Evolutionary conservation across 2,888 invertebrate genomes (phyloP).

Genomic region (Eristalinus sepulchralis): DNA sequence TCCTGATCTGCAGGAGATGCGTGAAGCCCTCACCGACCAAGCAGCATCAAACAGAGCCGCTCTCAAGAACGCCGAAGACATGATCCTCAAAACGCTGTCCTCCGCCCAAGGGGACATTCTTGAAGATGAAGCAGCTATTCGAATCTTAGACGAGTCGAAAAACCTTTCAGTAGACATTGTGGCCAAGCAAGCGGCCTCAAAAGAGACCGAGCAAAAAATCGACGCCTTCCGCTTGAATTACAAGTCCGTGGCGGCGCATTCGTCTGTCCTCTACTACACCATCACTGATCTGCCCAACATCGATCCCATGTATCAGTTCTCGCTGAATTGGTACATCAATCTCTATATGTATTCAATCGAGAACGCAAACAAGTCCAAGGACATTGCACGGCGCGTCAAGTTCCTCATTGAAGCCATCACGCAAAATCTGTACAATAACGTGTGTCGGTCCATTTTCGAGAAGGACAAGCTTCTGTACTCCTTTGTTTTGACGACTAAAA

Average conservation of each 20-base stretch:
- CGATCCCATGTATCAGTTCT: slow-evolving; percentile 98
- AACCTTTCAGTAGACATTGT: slow-evolving; percentile 89
- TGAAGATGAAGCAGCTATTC: slow-evolving; percentile 94
- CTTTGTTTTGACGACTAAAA: slow-evolving; percentile 87
- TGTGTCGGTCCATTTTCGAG: slow-evolving; percentile 94
- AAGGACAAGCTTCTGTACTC: slow-evolving; percentile 93
- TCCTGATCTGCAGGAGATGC: slow-evolving; percentile 92
- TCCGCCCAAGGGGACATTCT: slow-evolving; percentile 93
- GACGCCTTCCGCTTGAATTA: slow-evolving; percentile 91
- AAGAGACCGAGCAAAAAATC: slow-evolving; percentile 91
- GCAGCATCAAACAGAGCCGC: slow-evolving; percentile 91
- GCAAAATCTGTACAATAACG: slow-evolving; percentile 90
- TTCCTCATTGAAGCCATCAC: slow-evolving; percentile 91
- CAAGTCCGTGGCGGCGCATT: slow-evolving; percentile 92
- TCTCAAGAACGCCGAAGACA: slow-evolving; percentile 92
- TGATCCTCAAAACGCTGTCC: slow-evolving; percentile 91
- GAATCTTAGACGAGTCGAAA: slow-evolving; percentile 93
- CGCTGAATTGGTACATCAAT: slow-evolving; percentile 94
- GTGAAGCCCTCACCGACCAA: slow-evolving; percentile 89
- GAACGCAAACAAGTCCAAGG: slow-evolving; percentile 83
- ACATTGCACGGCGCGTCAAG: slow-evolving; percentile 88
- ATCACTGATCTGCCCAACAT: slow-evolving; percentile 92
- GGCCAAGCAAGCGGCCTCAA: slow-evolving; percentile 91
- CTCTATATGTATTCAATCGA: slow-evolving; percentile 82
- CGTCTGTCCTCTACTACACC: slow-evolving; percentile 93